phyloP scores from a whole-genome alignment of 37 sponge, comb jelly and placozoan species.

The Haliclona indistincta region DNA sequence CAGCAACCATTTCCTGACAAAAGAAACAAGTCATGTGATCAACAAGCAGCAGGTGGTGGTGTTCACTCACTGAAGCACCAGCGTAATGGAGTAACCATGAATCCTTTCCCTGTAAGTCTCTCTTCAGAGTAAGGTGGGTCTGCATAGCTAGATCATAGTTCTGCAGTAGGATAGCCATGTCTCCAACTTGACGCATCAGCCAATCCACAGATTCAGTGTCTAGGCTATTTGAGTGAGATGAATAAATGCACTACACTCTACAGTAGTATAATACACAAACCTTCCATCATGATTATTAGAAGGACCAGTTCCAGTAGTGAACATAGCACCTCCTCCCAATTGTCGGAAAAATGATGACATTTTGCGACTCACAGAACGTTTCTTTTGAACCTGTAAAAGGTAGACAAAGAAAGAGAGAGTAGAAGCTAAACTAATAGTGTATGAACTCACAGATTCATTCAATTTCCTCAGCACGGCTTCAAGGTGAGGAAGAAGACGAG shows the following conservation, averaged over 20 bases:
- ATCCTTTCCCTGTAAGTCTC: constrained; percentile 82
- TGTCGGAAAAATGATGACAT: not conserved
- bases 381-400: not conserved
- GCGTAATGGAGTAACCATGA: constrained; percentile 87
- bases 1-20: constrained; percentile 90
- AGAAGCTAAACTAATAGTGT: not conserved
- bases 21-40: not conserved
- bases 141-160: constrained; percentile 86
- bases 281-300: too few species aligned
- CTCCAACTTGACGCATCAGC: constrained; percentile 79
- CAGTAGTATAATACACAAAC: not conserved
- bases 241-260: too few species aligned
- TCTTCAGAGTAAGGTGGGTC: constrained; percentile 84
- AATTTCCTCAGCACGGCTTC: constrained; percentile 49
- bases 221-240: constrained; percentile 47
- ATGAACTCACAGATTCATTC: constrained; percentile 56
- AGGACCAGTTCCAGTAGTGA: too few species aligned
- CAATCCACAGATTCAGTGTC: constrained; percentile 80
- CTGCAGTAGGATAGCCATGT: constrained; percentile 92
- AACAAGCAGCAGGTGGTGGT: too few species aligned
- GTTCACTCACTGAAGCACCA: constrained; percentile 81
- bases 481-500: constrained; percentile 49
- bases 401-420: not conserved
- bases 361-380: not conserved
- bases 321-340: too few species aligned